Conservation (phyloP, 2,113 vertebrate genomes). For the Vireo altiloquus region DNA sequence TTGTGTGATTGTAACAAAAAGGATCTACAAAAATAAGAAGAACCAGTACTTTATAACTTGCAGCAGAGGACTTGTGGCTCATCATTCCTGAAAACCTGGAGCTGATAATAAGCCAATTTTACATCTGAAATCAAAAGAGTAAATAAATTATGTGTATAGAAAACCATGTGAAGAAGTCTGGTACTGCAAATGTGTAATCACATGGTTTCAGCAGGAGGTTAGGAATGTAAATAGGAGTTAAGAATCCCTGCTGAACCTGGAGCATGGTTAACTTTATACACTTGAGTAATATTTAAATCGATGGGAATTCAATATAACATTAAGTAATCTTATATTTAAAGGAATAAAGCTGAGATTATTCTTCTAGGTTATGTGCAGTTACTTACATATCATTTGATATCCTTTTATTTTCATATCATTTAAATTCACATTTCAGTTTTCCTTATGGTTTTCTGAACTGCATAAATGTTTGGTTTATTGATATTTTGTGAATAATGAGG, state of each 20-base stretch:
- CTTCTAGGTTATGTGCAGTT: not conserved
- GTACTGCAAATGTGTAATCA: constrained; percentile 1
- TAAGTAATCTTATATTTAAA: not conserved
- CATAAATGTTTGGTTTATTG: not conserved
- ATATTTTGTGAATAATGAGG: constrained; percentile 9
- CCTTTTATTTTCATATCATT: not conserved
- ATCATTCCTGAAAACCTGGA: not conserved
- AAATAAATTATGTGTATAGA: not conserved
- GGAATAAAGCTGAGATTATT: not conserved
- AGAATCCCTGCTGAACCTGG: not conserved
- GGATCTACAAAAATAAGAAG: not conserved
- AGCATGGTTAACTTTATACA: not conserved
- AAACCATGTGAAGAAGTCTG: not conserved
- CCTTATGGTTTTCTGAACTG: not conserved
- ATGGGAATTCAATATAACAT: not conserved
- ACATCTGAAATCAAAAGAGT: not conserved
- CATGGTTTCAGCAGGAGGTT: not conserved
- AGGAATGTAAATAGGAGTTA: not conserved
- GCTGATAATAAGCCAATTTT: not conserved
- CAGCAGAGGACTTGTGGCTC: not conserved
- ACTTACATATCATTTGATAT: not conserved
- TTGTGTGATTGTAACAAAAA: not conserved
- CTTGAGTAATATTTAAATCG: not conserved
- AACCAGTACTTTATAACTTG: not conserved
- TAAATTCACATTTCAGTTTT: not conserved